Percentiles rank a stretch among this genome's conserved stretches.
These are phyloP conservation scores for Pangasius krempfi DNA, from an alignment of 2,797 vertebrate species.

Conservation along the genomic window DNA sequence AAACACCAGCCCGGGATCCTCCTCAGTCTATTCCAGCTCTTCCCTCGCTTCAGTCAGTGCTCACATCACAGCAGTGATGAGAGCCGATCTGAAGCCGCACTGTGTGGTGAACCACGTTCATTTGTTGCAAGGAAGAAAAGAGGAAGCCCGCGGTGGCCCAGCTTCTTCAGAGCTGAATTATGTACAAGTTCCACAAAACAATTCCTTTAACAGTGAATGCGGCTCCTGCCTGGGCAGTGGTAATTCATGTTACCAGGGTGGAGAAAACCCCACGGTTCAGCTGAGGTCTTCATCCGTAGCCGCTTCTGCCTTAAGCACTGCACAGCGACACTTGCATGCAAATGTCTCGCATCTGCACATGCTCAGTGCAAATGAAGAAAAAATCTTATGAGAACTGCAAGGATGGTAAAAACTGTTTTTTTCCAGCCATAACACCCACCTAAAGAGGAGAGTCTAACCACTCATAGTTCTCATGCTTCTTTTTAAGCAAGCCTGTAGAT, in stretches of 20 bases:
- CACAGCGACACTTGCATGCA: slow-evolving; percentile 7
- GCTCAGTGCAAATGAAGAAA: slow-evolving; percentile 48
- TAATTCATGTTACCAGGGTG: slow-evolving; percentile 50
- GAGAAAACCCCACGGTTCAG: slow-evolving; percentile 67
- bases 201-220: slow-evolving; percentile 45
- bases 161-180: slow-evolving; percentile 44
- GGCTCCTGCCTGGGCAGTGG: slow-evolving; percentile 47
- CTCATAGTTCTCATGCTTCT: slow-evolving; percentile 71
- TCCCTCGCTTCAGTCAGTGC: slow-evolving; percentile 23
- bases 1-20: slow-evolving; percentile 68
- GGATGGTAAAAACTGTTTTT: slow-evolving; percentile 57
- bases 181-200: slow-evolving; percentile 42
- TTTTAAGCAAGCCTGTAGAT: slow-evolving; percentile 71
- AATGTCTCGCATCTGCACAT: not conserved
- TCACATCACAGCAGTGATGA: slow-evolving; percentile 47
- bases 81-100: slow-evolving; percentile 42
- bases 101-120: slow-evolving; percentile 60
- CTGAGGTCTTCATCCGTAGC: slow-evolving; percentile 57
- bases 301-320: slow-evolving; percentile 19
- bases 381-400: slow-evolving; percentile 59
- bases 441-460: slow-evolving; percentile 62
- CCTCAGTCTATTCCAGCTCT: slow-evolving; percentile 52
- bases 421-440: slow-evolving; percentile 68
- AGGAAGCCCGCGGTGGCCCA: slow-evolving; percentile 51
- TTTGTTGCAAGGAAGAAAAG: slow-evolving; percentile 51